Evolutionary conservation across 2,888 invertebrate species (phyloP).

Genomic region (Glomeris marginata): DNA sequence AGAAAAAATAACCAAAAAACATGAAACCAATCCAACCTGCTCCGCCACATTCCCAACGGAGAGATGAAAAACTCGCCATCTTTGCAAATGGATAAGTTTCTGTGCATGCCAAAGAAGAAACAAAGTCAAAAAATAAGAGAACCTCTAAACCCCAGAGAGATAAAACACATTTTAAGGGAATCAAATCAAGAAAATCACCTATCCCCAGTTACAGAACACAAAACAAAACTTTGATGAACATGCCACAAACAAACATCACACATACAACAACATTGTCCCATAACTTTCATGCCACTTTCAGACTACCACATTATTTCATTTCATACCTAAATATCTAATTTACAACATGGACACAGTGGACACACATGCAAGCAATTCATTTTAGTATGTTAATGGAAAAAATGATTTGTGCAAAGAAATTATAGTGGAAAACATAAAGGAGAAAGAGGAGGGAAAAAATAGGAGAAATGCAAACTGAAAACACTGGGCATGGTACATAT

Average conservation of each 20-base stretch:
- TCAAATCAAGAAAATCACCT: neutral
- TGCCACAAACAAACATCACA: neutral
- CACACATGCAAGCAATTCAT: neutral
- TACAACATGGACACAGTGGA: neutral
- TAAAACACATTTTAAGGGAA: constrained; percentile 3
- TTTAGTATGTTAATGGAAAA: constrained; percentile 17
- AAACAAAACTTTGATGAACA: constrained; percentile 6
- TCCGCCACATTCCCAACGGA: constrained; percentile 22
- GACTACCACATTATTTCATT: too few species aligned
- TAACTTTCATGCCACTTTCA: neutral
- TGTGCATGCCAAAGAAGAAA: constrained; percentile 13
- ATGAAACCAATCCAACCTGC: constrained; percentile 20
- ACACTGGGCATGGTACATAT: too few species aligned
- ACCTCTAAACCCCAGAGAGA: neutral
- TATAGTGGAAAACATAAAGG: neutral
- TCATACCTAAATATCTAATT: neutral
- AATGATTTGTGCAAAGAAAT: constrained; percentile 4
- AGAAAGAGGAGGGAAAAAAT: neutral
- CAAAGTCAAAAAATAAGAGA: neutral
- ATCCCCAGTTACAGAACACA: neutral
- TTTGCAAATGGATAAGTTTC: constrained; percentile 20
- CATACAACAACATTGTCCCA: neutral
- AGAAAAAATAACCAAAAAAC: constrained; percentile 10
- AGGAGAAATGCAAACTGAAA: too few species aligned
- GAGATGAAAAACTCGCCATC: constrained; percentile 19